phyloP scores from a whole-genome alignment of 2,113 vertebrate genomes.

The Malurus melanocephalus region DNA sequence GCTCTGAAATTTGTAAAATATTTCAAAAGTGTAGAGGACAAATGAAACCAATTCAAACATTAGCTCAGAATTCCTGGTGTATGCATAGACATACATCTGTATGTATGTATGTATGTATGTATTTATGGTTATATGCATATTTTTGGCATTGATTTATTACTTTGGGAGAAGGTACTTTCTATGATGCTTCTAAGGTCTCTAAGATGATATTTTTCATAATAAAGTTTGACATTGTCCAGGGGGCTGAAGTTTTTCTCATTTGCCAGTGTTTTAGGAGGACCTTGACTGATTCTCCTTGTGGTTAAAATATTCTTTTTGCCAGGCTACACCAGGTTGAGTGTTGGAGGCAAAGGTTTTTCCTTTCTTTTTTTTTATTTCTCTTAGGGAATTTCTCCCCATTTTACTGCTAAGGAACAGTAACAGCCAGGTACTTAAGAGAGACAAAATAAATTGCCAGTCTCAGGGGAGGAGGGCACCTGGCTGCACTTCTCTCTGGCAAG shows the following conservation, averaged over 20 bases:
- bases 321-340: no score
- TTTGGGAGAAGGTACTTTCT: not conserved
- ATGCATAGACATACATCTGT: not conserved
- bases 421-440: no score
- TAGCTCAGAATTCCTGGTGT: not conserved
- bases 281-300: no score
- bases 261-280: not conserved
- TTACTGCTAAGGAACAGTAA: no score
- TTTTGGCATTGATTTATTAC: not conserved
- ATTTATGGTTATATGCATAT: not conserved
- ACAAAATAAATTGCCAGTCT: no score
- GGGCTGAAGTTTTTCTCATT: not conserved
- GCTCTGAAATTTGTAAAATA: not conserved
- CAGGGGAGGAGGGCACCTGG: no score
- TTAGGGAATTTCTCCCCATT: no score
- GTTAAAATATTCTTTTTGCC: no score
- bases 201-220: not conserved
- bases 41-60: not conserved
- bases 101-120: not conserved
- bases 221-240: not conserved
- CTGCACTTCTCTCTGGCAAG: no score
- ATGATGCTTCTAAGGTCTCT: not conserved
- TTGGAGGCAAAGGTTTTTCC: no score
- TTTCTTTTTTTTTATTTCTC: no score
- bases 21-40: not conserved